Conservation (phyloP, 2,113 vertebrate species). For the Peromyscus californicus region DNA sequence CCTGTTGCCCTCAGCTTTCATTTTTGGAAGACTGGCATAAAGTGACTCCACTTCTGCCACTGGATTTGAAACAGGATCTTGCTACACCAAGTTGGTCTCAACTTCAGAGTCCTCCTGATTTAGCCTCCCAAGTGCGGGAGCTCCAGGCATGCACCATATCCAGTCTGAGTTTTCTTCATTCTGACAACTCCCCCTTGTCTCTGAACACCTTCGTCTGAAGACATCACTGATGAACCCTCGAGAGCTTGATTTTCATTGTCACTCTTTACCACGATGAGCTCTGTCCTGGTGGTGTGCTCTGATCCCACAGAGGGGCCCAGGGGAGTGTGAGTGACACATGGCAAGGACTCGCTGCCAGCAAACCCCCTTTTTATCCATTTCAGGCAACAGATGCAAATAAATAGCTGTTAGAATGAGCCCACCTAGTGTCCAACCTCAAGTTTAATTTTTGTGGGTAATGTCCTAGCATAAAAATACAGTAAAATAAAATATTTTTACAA, state of each 20-base stretch:
- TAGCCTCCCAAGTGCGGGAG: not conserved
- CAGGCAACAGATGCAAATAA: not conserved
- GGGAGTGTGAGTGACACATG: not conserved
- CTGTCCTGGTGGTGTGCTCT: not conserved
- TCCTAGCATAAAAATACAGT: not conserved
- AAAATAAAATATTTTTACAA: not conserved
- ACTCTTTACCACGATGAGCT: not conserved
- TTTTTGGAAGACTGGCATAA: not conserved
- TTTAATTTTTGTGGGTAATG: not conserved
- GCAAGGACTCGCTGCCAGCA: not conserved
- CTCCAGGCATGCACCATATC: not conserved
- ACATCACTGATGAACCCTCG: not conserved
- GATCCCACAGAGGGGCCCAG: not conserved
- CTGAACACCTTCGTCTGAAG: not conserved
- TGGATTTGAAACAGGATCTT: not conserved
- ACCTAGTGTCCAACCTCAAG: not conserved
- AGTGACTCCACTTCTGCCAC: not conserved
- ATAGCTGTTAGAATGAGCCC: not conserved
- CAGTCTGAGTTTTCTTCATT: not conserved
- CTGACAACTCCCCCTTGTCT: not conserved
- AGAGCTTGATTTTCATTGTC: not conserved
- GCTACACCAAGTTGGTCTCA: not conserved
- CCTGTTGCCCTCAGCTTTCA: not conserved
- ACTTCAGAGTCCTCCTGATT: not conserved
- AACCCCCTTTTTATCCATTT: not conserved